These are phyloP conservation scores for Eulemur rubriventer DNA, from an alignment of 2,797 vertebrate genomes.

Conservation along the genomic window DNA sequence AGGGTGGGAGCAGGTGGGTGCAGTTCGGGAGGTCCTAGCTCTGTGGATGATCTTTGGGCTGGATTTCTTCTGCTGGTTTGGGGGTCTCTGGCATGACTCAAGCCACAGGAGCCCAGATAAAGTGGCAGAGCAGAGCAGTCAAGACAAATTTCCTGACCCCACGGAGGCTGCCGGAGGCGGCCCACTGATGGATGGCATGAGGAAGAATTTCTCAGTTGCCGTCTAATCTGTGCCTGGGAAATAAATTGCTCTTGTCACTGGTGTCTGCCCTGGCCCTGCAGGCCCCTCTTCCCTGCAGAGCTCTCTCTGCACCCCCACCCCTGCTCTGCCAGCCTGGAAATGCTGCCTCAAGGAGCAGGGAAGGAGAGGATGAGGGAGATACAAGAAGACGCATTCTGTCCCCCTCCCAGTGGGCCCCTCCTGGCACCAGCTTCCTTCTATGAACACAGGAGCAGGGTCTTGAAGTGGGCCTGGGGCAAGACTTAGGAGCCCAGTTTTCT, in stretches of 20 bases:
- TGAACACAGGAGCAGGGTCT: not conserved
- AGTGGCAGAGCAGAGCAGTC: constrained; percentile 6
- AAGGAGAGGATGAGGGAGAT: not conserved
- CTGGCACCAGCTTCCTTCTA: not conserved
- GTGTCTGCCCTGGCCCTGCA: constrained; percentile 73
- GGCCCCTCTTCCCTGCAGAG: constrained; percentile 64
- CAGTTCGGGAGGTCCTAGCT: not conserved
- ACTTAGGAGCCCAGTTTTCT: constrained; percentile 1
- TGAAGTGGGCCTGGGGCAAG: rapidly evolving
- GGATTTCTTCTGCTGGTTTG: not conserved
- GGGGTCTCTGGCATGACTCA: not conserved
- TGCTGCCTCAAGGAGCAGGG: not conserved
- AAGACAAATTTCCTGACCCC: constrained; percentile 65
- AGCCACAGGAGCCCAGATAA: constrained; percentile 30
- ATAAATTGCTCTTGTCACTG: constrained; percentile 80
- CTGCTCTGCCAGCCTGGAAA: constrained; percentile 41
- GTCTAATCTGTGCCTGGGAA: constrained; percentile 76
- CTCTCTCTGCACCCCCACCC: not conserved
- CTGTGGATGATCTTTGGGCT: not conserved
- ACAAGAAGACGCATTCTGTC: not conserved
- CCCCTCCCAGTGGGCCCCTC: not conserved
- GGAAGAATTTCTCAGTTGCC: constrained; percentile 74
- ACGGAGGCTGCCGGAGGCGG: not conserved
- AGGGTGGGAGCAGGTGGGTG: not conserved
- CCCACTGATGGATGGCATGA: constrained; percentile 70